Base-by-base conservation (phyloP, 2,113 vertebrate species). In the Lophochroa leadbeateri region DNA sequence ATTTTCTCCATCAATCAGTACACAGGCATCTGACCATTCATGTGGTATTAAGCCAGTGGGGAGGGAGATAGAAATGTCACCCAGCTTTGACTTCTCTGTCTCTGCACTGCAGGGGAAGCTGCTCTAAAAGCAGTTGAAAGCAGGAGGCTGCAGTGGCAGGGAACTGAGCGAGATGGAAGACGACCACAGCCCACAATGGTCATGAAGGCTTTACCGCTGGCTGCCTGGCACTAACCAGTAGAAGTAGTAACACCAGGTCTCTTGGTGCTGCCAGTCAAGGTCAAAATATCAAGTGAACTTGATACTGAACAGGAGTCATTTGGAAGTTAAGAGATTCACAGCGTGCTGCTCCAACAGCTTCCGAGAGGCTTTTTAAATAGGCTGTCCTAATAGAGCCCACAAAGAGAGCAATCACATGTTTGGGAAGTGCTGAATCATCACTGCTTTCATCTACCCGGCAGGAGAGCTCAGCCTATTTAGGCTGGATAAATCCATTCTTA, bases 171-270 rank as follows among this genome's bases (percentile, higher is more conserved):
- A 35, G 52, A 4, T 10, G 43, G n/a, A 75, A 37, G 25, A 35
- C 0, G 9, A 17, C 3, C 67, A 63, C 27, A 46, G 4, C 13
- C 43, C 15, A 3, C 0, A 31, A 3, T 4, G 41, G 39, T 19
- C 9, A 4, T 15, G 70, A 28, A 0, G 13, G 23, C 28, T 74
- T 70, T 7, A 2, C 21, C 57, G 27, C 27, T 37, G 72, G 6
- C 61, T n/a, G 0, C 2, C 19, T 0, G 0, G n/a, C 13, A 24
- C 50, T 25, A 11, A 6, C 14, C 6, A 3, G 3, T 0, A 11
- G 10, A 9, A n/a, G 67, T 44, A 75, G 52, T 35, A 52, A 3
- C 4, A 3, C 29, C 5, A 1, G 4, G 3, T 47, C 58, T 79
- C 63, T n/a, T 10, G 37, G 29, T 14, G 37, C 77, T 58, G 31